These are phyloP conservation scores for Pseudoatta argentina DNA, from an alignment of 1,140 invertebrate species.

Conservation along the genomic window DNA sequence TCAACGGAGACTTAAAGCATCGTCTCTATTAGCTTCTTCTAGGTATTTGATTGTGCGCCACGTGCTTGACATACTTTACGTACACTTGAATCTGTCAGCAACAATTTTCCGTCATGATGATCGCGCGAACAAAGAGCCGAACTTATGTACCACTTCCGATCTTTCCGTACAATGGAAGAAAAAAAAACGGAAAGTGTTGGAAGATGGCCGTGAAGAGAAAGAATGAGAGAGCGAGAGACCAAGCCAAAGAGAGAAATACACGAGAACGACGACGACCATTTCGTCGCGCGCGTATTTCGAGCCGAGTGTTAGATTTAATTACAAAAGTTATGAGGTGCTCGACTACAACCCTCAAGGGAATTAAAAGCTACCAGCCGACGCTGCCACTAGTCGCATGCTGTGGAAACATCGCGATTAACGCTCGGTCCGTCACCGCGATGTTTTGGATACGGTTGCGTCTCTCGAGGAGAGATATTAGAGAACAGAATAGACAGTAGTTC, in stretches of 20 bases:
- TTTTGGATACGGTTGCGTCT: constrained; percentile 28
- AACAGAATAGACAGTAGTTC: background rate
- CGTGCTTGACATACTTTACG: constrained; percentile 56
- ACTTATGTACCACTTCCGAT: constrained; percentile 2
- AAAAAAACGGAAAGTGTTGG: constrained; percentile 1
- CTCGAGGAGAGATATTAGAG: background rate
- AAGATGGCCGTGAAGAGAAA: background rate
- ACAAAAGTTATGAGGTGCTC: constrained; percentile 76
- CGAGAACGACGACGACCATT: constrained; percentile 26
- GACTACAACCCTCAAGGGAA: constrained; percentile 63
- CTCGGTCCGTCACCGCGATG: constrained; percentile 40
- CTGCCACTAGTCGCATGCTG: constrained; percentile 27
- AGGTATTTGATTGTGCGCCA: constrained; percentile 32
- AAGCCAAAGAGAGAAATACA: constrained; percentile 11
- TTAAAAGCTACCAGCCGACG: constrained; percentile 57
- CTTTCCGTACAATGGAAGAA: constrained; percentile 14
- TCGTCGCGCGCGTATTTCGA: constrained; percentile 63
- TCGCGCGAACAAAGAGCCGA: constrained; percentile 60
- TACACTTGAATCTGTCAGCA: constrained; percentile 71
- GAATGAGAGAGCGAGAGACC: background rate
- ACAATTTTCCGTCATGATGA: constrained; percentile 70
- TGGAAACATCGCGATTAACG: constrained; percentile 57
- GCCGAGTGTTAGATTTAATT: constrained; percentile 76
- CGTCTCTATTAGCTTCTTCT: constrained; percentile 45
- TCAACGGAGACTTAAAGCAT: constrained; percentile 10